Evolutionary conservation across 1,140 invertebrate genomes (phyloP).

Genomic region (Papilio xuthus): DNA sequence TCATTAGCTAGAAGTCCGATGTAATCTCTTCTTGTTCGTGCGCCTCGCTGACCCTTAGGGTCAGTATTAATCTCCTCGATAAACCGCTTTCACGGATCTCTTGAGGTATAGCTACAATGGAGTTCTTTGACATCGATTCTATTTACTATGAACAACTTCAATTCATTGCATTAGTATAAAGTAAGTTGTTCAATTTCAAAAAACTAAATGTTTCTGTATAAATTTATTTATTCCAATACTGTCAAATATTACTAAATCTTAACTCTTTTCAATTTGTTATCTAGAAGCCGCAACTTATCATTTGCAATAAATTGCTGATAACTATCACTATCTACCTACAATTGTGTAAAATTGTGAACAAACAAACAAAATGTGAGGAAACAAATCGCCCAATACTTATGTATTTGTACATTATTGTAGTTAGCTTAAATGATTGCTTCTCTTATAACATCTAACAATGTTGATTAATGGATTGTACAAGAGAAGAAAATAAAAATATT

Average conservation of each 20-base stretch:
- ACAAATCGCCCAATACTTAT: background rate
- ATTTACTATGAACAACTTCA: background rate
- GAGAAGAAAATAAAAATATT: background rate
- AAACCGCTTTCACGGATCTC: slow-evolving; percentile 41
- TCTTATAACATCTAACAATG: background rate
- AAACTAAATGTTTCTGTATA: no score
- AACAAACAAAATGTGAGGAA: no score
- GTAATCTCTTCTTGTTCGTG: slow-evolving; percentile 37
- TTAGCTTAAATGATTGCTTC: background rate
- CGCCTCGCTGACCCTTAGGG: slow-evolving; percentile 36
- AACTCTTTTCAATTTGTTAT: background rate
- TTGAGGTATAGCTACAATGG: slow-evolving; percentile 25
- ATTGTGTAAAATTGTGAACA: background rate
- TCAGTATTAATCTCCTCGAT: slow-evolving; percentile 31
- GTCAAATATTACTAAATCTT: background rate
- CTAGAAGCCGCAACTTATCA: background rate
- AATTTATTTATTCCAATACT: background rate
- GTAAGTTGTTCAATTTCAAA: no score
- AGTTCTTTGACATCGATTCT: slow-evolving; percentile 9
- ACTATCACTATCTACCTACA: slow-evolving; percentile 7
- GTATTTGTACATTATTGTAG: background rate
- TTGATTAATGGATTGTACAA: background rate
- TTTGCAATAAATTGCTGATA: slow-evolving; percentile 9
- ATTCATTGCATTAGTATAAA: background rate
- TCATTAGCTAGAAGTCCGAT: slow-evolving; percentile 38